phyloP scores from a whole-genome alignment of 2,888 invertebrate species.

The Metalampra italica region DNA sequence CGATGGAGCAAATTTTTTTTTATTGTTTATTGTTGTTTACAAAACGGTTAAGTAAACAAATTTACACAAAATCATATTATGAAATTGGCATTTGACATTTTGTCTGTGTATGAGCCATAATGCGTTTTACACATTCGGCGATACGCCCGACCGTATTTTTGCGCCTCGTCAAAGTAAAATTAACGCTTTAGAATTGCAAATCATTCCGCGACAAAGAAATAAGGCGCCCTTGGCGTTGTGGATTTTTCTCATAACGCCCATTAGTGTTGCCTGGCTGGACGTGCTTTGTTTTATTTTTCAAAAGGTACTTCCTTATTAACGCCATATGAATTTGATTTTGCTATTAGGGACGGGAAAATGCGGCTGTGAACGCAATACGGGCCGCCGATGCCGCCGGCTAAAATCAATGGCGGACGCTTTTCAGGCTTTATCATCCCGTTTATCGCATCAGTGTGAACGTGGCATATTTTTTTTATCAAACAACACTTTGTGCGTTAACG shows the following conservation, averaged over 20 bases:
- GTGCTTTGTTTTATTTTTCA: constrained; percentile 43
- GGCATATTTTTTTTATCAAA: neutral
- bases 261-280: constrained; percentile 34
- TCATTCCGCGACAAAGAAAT: constrained; percentile 69
- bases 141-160: constrained; percentile 56
- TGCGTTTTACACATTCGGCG: too few relatives aligned
- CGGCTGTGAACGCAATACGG: constrained; percentile 33
- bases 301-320: constrained; percentile 37
- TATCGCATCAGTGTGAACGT: neutral
- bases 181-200: constrained; percentile 76
- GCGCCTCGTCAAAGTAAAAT: constrained; percentile 74
- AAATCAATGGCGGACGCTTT: constrained; percentile 35
- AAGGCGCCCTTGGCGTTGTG: constrained; percentile 55
- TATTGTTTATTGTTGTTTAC: too few relatives aligned
- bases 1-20: too few relatives aligned
- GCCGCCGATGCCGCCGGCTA: constrained; percentile 28
- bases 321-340: constrained; percentile 47
- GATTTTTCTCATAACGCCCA: constrained; percentile 68
- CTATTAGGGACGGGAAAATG: constrained; percentile 35
- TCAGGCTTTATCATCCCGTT: constrained; percentile 24
- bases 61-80: too few relatives aligned
- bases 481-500: neutral
- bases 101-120: neutral
- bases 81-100: neutral
- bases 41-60: too few relatives aligned